phyloP scores from a whole-genome alignment of 2,797 vertebrate genomes.

The Phaenicophaeus curvirostris region DNA sequence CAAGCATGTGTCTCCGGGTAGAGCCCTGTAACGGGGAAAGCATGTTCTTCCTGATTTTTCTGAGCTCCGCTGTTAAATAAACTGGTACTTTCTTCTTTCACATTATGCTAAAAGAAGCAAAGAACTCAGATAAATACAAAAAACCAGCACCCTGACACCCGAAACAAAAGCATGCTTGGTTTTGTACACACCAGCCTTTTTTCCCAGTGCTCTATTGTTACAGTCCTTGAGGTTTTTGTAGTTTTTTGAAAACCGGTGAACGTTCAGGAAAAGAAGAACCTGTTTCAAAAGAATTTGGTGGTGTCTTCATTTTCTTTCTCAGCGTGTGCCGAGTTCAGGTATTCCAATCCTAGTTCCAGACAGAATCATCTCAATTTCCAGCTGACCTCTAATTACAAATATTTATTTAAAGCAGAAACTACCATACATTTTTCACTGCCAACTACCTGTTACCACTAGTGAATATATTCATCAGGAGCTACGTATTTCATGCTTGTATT shows the following conservation, averaged over 20 bases:
- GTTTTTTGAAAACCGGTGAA: conserved; percentile 28
- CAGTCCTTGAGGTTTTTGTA: conserved; percentile 33
- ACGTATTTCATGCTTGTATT: background rate
- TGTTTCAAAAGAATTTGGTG: conserved; percentile 19
- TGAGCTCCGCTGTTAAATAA: background rate
- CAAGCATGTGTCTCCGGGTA: background rate
- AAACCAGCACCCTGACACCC: background rate
- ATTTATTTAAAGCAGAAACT: background rate
- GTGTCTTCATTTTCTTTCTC: conserved; percentile 10
- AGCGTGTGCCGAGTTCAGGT: background rate
- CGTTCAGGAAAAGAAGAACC: background rate
- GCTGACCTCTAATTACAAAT: background rate
- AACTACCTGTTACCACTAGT: background rate
- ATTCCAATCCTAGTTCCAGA: background rate
- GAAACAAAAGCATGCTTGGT: conserved; percentile 14
- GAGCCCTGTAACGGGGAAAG: background rate
- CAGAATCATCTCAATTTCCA: background rate
- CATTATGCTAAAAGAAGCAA: background rate
- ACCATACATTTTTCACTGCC: background rate
- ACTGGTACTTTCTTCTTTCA: background rate
- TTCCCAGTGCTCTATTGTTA: background rate
- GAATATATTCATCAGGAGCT: background rate
- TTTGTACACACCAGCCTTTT: conserved; percentile 1
- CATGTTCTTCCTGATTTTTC: conserved; percentile 15
- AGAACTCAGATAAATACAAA: background rate